These are phyloP conservation scores for Scartelaos histophorus DNA, from an alignment of 2,113 vertebrate species.

Conservation along the genomic window DNA sequence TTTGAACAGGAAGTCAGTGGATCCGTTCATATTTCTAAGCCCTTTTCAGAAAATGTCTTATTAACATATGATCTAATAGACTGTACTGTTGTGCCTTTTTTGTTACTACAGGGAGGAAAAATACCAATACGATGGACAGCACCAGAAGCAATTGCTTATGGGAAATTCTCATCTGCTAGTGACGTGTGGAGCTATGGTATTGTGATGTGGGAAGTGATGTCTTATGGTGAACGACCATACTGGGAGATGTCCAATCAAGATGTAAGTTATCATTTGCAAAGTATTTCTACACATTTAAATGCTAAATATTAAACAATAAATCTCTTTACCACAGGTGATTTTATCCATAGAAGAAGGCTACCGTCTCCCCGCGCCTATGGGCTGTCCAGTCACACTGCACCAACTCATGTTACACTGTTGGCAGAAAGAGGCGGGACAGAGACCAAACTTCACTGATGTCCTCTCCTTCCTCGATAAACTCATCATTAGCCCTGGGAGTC, in stretches of 20 bases:
- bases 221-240: conserved; percentile 95
- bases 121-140: conserved; percentile 97
- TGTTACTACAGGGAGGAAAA: conserved; percentile 86
- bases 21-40: no score
- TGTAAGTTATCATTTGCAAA: conserved; percentile 54
- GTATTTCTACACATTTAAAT: background rate
- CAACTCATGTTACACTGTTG: conserved; percentile 99
- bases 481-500: conserved; percentile 91
- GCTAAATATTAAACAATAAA: background rate
- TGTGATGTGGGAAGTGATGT: conserved; percentile 99
- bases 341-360: conserved; percentile 98
- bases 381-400: conserved; percentile 92
- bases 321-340: conserved; percentile 82
- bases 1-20: no score
- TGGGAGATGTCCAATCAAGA: conserved; percentile 97
- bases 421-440: conserved; percentile 93
- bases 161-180: conserved; percentile 94
- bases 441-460: conserved; percentile 90
- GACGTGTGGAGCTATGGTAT: conserved; percentile 96
- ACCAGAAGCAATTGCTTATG: conserved; percentile 93
- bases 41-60: background rate
- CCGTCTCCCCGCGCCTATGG: conserved; percentile 94
- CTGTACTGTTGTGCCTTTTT: background rate
- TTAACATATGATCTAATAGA: background rate
- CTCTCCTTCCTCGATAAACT: conserved; percentile 94